phyloP scores from a whole-genome alignment of 1,140 invertebrate genomes.

The Drosophila asahinai region DNA sequence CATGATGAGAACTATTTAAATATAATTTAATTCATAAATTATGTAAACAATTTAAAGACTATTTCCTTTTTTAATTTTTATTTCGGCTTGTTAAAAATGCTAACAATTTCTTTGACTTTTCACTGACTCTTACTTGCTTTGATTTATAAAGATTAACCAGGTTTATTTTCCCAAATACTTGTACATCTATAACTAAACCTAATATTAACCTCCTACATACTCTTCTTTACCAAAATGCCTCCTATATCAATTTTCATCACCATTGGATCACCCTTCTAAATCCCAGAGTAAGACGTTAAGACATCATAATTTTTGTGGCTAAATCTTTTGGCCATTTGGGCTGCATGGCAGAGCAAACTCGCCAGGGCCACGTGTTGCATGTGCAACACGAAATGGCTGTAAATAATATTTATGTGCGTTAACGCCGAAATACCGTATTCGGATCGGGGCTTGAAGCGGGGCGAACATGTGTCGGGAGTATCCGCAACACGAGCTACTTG shows the following conservation, averaged over 20 bases:
- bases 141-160: too few relatives aligned
- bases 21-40: background rate
- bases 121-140: too few relatives aligned
- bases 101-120: too few relatives aligned
- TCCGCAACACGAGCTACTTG: conserved; percentile 69
- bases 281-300: conserved; percentile 14
- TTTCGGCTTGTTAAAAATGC: too few relatives aligned
- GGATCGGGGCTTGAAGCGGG: conserved; percentile 30
- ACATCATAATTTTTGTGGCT: conserved; percentile 19
- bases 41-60: background rate
- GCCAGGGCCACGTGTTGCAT: conserved; percentile 75
- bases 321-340: conserved; percentile 60
- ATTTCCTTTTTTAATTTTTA: background rate
- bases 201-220: too few relatives aligned
- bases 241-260: background rate
- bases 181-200: too few relatives aligned
- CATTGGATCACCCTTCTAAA: conserved; percentile 35
- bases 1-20: conserved; percentile 1
- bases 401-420: conserved; percentile 75
- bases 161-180: too few relatives aligned
- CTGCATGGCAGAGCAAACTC: conserved; percentile 30
- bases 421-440: conserved; percentile 48
- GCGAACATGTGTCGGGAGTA: conserved; percentile 31
- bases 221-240: too few relatives aligned
- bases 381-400: conserved; percentile 73